phyloP scores from a whole-genome alignment of 2,888 invertebrate species.

The Escarpia spicata region DNA sequence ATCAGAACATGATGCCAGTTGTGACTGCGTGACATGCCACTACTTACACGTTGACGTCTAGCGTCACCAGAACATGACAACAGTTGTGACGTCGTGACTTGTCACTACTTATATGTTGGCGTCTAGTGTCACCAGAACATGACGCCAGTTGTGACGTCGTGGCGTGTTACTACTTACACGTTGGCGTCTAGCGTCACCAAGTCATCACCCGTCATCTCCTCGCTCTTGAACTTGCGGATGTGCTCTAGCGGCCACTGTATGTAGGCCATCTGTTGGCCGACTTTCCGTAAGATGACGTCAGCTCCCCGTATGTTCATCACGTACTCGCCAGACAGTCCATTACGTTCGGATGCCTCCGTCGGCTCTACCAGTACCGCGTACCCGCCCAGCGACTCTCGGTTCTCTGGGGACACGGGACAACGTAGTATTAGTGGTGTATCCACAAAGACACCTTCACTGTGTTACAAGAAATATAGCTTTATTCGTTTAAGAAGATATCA shows the following conservation, averaged over 20 bases:
- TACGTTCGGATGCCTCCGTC: neutral
- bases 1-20: neutral
- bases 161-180: neutral
- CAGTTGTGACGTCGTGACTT: neutral
- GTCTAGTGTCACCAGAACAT: constrained; percentile 23
- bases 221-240: constrained; percentile 28
- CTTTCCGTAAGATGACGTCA: constrained; percentile 3
- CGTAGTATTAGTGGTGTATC: too few relatives aligned
- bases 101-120: constrained; percentile 17
- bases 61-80: constrained; percentile 18
- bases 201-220: constrained; percentile 21
- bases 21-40: neutral
- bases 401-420: neutral
- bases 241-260: constrained; percentile 20
- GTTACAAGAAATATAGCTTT: too few relatives aligned
- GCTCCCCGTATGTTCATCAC: constrained; percentile 20
- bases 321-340: constrained; percentile 27
- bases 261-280: neutral
- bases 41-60: constrained; percentile 22
- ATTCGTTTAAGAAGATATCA: too few relatives aligned
- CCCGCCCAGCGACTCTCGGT: neutral
- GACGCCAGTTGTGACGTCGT: neutral
- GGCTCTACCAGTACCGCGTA: constrained; percentile 17
- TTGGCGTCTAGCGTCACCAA: constrained; percentile 27
- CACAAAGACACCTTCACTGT: too few relatives aligned